Evolutionary conservation across 2,888 invertebrate genomes (phyloP), one percentile per base, ranked within the genome.

Genomic region (Cabera pusaria): DNA sequence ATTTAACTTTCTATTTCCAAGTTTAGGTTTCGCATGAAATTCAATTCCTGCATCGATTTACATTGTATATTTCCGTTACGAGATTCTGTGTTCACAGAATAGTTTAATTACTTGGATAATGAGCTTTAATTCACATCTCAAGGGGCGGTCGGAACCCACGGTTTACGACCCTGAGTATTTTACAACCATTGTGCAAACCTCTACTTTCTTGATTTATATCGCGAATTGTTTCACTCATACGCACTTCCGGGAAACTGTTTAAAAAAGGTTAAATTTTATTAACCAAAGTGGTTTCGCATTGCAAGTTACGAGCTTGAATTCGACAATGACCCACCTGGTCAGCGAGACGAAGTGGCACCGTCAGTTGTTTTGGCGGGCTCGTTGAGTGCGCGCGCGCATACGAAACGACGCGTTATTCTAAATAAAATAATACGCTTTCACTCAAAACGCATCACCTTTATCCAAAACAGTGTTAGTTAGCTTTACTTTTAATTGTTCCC

Each of bases 291-390:
- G 38, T 45, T 34, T 45, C 17, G 38, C 25, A 37, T 46, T 42
- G 26, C 54, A 21, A n/a, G 46, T 49, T 56, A 59, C 24, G 23
- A 20, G 21, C 50, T 54, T 65, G 59, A 52, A 56, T 52, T 63
- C 65, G 71, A 51, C 67, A 69, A 65, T 79, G 81, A 79, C 78
- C 79, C 68, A 65, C 57, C 70, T 68, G 64, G 59, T 59, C 59
- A 64, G 44, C 67, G 76, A 85, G 84, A 84, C 85, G 65, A 43
- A 53, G 59, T 64, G 83, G 80, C 75, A 72, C 73, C 72, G 70
- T 64, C 85, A 86, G 86, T 85, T 79, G 82, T 85, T 85, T 82
- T 81, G 82, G 75, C 72, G 72, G 70, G 57, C 58, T 61, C 70
- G 72, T 18, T 39, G 54, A 27, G 69, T 66, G 78, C 77, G 77